Evolutionary conservation across 2,888 invertebrate genomes (phyloP), one percentile per base, ranked within the genome.

Genomic region (Fissipunctia ypsillon): DNA sequence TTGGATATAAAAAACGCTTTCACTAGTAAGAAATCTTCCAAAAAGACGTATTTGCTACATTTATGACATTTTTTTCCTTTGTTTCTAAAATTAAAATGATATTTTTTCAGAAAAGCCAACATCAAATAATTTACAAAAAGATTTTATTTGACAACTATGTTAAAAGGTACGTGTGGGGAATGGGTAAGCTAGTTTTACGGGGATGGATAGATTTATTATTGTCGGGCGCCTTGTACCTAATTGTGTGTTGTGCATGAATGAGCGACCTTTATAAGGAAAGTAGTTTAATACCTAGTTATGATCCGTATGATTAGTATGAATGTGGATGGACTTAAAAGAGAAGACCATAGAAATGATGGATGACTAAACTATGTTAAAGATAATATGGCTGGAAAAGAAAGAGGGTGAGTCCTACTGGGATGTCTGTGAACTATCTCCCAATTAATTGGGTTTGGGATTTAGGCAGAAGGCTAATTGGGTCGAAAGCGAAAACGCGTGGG

Each of bases 1-100:
- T 96, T 96, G 93, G 96, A 95, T 93, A 94, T 94, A 95, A 96
- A 96, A 95, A 96, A 95, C 95, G 91, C 95, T 94, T 94, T 93
- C 92, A 94, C 93, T 95, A 93, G 92, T 93, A 93, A 92, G 87
- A 94, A 94, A 95, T 93, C 95, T 93, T 93, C 93, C 92, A 91
- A 96, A 96, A 94, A 94, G 95, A 94, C 95, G 95, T 96, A 91
- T 93, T 90, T 91, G 92, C 93, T 95, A 95, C 95, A 95, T 96
- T 88, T 90, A 94, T 94, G 92, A 93, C 91, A 91, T 94, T 94
- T 94, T 94, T 94, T 94, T 94, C 94, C 93, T 95, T 95, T 95
- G 95, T 95, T 95, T 96, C 93, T 94, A 93, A 94, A 95, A 93
- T 94, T 91, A 92, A 95, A 95, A 93, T 88, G 87, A 84, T 88